Conservation (phyloP, 2,797 vertebrate genomes). For the Diglossa cyanea region DNA sequence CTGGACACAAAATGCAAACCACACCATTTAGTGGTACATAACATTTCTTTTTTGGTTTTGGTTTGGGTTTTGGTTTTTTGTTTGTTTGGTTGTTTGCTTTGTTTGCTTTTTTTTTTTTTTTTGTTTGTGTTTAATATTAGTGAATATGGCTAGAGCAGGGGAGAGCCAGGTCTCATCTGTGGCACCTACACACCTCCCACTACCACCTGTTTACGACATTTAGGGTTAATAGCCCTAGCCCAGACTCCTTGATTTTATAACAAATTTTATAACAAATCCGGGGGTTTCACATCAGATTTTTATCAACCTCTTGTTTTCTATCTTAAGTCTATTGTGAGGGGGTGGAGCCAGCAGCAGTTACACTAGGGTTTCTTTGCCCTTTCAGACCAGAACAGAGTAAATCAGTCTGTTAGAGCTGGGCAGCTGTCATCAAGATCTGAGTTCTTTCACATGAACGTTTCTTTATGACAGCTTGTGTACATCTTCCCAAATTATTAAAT, state of each 20-base stretch:
- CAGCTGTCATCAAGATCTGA: not conserved
- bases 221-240: no score
- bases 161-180: not conserved
- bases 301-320: not conserved
- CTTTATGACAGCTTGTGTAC: not conserved
- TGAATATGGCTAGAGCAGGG: no score
- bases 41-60: no score
- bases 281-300: accelerated
- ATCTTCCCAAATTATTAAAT: not conserved
- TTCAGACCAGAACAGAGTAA: not conserved
- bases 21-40: not conserved
- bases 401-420: not conserved
- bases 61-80: not conserved
- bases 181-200: not conserved
- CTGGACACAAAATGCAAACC: not conserved
- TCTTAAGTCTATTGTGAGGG: not conserved
- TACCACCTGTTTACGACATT: not conserved
- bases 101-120: not conserved
- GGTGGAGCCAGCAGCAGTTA: not conserved
- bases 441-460: not conserved
- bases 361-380: not conserved
- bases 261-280: not conserved
- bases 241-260: not conserved
- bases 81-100: not conserved
- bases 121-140: not conserved